phyloP scores from a whole-genome alignment of 2,888 invertebrate genomes.

The Vannuccia rotundouncinata region DNA sequence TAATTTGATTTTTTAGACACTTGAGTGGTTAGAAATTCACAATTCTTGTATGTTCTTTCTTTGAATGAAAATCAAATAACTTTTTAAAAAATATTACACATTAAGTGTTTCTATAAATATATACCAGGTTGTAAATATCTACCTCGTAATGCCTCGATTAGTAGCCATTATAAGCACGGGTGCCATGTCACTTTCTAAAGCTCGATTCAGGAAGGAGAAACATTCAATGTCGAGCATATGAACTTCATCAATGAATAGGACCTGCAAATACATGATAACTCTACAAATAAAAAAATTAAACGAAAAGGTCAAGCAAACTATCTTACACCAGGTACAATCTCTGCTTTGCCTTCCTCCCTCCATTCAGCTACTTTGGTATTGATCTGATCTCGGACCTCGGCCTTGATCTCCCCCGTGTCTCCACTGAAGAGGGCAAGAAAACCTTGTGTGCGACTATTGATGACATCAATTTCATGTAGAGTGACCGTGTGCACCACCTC shows the following conservation, averaged over 20 bases:
- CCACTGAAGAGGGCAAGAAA: conserved; percentile 84
- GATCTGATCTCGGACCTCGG: conserved; percentile 93
- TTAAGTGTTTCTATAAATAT: neutral
- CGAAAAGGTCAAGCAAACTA: neutral
- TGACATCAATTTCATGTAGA: conserved; percentile 97
- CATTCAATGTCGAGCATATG: conserved; percentile 99
- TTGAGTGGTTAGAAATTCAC: no score
- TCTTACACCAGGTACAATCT: conserved; percentile 84
- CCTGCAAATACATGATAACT: conserved; percentile 45
- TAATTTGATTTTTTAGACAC: no score
- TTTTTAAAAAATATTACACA: neutral
- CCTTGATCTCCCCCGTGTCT: conserved; percentile 97
- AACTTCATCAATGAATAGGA: conserved; percentile 90
- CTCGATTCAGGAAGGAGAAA: conserved; percentile 93
- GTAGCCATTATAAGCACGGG: conserved; percentile 98
- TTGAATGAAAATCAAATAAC: neutral
- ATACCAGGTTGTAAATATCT: neutral
- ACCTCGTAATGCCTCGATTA: conserved; percentile 77
- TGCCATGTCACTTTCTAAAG: conserved; percentile 90
- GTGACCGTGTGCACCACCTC: conserved; percentile 94
- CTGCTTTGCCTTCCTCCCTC: conserved; percentile 98
- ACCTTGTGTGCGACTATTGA: conserved; percentile 94
- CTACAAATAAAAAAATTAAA: neutral
- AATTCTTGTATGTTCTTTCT: no score
- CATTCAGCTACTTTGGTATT: conserved; percentile 94